A percentile compares a stretch with the other conserved stretches of the same genome.
phyloP scores from a whole-genome alignment of 2,888 invertebrate species.

The Papilio protenor region DNA sequence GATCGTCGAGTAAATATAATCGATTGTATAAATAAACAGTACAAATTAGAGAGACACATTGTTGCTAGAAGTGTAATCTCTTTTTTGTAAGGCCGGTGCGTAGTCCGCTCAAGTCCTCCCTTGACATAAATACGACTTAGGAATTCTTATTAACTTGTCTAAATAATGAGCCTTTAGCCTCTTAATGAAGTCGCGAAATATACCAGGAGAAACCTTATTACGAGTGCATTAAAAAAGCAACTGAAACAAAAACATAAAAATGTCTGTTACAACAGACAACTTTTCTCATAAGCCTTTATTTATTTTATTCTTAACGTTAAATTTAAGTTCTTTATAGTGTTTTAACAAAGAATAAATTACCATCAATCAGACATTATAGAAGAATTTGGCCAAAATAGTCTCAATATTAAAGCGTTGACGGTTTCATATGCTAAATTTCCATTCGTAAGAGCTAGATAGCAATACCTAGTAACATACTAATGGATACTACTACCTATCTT shows the following conservation, averaged over 20 bases:
- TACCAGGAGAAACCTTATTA: conserved; percentile 28
- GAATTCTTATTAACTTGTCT: conserved; percentile 76
- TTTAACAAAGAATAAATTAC: not conserved
- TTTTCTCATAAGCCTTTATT: not conserved
- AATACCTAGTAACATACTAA: no score
- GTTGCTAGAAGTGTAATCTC: conserved; percentile 59
- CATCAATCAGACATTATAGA: no score
- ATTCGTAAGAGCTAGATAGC: no score
- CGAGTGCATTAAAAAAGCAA: conserved; percentile 27
- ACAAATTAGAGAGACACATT: conserved; percentile 46
- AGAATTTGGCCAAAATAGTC: no score
- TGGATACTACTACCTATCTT: no score
- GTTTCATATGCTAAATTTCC: no score
- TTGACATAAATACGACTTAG: conserved; percentile 77
- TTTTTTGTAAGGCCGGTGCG: conserved; percentile 68
- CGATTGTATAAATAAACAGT: conserved; percentile 16
- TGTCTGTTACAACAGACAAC: not conserved
- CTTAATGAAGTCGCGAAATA: conserved; percentile 53
- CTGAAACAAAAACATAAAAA: conserved; percentile 49
- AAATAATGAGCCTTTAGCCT: conserved; percentile 68
- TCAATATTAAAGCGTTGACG: no score
- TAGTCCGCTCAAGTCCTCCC: conserved; percentile 63
- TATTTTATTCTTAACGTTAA: not conserved
- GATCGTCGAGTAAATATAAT: not conserved
- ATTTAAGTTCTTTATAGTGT: not conserved